Evolutionary conservation across 2,113 vertebrate species (phyloP), one percentile per base, ranked within the genome.

Genomic region (Carollia perspicillata): DNA sequence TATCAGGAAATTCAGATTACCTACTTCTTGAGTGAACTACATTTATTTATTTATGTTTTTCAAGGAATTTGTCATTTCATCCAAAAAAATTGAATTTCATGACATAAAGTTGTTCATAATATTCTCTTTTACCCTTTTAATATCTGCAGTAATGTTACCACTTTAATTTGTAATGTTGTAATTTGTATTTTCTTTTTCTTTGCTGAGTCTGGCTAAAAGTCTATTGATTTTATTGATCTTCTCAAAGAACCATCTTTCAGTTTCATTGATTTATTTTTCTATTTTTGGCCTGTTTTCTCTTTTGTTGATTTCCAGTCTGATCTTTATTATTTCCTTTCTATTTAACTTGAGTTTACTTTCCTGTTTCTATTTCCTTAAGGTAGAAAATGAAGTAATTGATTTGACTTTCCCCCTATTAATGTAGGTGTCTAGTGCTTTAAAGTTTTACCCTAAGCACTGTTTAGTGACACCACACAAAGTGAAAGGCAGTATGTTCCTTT

Each of bases 251-350:
- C 14, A 63, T 60, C 11, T 87, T 85, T 85, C 47, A 10, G 7
- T 69, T 69, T 93, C 49, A 86, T 28, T 69, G 60, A 83, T 68
- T 74, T 96, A 63, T 28, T 88, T 90, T 58, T 93, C 30, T 37
- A 63, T 55, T 71, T 79, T 55, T 14, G n/a, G 44, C 16, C n/a
- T 60, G 9, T 49, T 77, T 71, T 55, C 69, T 71, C 68, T 71
- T 69, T 87, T 65, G 80, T 40, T 71, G 63, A 89, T 47, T 81
- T 90, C 51, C 3, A 86, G 23, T 77, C 35, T 75, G 28, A 93
- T 81, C 42, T 14, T 75, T 58, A 85, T 74, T 80, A 89, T 63
- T 77, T 89, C 35, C 66, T 89, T 81, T 71, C 81, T 58, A 33
- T 13, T 60, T 55, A 58, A 18, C 5, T 30, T 83, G 28, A 28